Conservation (phyloP, 2,113 vertebrate species). For the Etia nguti region DNA sequence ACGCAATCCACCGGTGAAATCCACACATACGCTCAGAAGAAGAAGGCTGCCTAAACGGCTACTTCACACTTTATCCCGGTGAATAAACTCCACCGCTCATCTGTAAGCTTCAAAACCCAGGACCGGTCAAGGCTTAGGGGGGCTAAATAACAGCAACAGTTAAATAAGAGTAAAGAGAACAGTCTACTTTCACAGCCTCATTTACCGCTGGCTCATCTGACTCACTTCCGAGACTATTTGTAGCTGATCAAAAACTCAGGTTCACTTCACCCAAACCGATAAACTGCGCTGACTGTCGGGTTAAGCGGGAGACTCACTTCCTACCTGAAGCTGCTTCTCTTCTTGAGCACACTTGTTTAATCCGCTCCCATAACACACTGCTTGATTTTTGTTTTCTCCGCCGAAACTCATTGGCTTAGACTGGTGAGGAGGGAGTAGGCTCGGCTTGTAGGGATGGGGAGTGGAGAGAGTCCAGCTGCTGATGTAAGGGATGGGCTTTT, state of each 20-base stretch:
- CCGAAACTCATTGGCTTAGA: constrained; percentile 49
- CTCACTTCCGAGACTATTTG: constrained; percentile 6
- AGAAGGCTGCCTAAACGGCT: neutral
- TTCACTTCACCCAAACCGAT: neutral
- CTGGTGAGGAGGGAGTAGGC: constrained; percentile 38
- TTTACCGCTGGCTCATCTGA: neutral
- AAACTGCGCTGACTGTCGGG: neutral
- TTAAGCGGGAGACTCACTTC: constrained; percentile 8
- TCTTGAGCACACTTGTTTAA: constrained; percentile 55
- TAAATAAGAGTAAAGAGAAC: neutral
- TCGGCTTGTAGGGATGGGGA: constrained; percentile 12
- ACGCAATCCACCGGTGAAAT: neutral
- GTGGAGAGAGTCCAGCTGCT: constrained; percentile 49
- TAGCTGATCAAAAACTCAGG: neutral
- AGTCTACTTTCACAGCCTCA: neutral
- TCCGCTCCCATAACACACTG: constrained; percentile 46
- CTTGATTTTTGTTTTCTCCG: neutral
- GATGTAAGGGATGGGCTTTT: constrained; percentile 27
- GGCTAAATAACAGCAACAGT: neutral
- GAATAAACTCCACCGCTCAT: neutral
- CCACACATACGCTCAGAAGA: constrained; percentile 4
- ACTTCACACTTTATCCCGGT: neutral
- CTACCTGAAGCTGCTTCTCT: constrained; percentile 56
- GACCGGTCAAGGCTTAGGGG: neutral
- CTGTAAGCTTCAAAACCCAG: neutral